Evolutionary conservation across 1,140 invertebrate species (phyloP), one percentile per base, ranked within the genome.

Genomic region (Triops longicaudatus): DNA sequence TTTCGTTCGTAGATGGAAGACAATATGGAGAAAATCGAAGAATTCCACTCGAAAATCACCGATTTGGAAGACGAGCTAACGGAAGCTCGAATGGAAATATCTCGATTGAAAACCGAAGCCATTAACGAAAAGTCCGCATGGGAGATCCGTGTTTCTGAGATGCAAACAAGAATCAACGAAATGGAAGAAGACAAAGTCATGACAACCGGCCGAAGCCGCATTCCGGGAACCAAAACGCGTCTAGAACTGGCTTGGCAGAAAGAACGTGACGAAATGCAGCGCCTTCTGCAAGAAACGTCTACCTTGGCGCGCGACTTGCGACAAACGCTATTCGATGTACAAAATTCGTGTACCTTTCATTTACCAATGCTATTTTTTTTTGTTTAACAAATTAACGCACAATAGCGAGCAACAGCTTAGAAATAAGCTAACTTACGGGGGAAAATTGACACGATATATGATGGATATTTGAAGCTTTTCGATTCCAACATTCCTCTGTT

Each of bases 241-340:
- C 91, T 98, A 88, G 95, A 98, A 83, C 84, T 97, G 14, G 94
- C 95, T 0, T 98, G 96, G 96, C 94, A 97, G 81, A 97, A 97
- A 83, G 96, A 98, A 83, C 87, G 96, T 76, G 92, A 94, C 81
- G 94, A 97, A 81, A 94, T 97, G 81, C 94, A 96, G 80, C 87
- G 94, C 10, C 85, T 97, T 26, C 84, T 98, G 5, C 91, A 93
- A 81, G 95, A 98, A 85, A 95, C 95, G 0, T 94, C 95, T 75
- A 94, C 92, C 0, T 86, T 98, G 72, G 94, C 96, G 0, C 86
- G 94, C 78, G 95, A 98, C 83, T 85, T 98, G 26, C 85, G 93
- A 14, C 93, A 94, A 83, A 95, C 93, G 0, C 85, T 95, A 17
- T 93, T 93, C 81, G 93, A 95, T 86, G 92, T 92, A 83, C 80